A percentile compares a stretch with the other conserved stretches of the same genome.
Conservation (phyloP, 1,140 invertebrate genomes). For the Eurosta solidaginis region DNA sequence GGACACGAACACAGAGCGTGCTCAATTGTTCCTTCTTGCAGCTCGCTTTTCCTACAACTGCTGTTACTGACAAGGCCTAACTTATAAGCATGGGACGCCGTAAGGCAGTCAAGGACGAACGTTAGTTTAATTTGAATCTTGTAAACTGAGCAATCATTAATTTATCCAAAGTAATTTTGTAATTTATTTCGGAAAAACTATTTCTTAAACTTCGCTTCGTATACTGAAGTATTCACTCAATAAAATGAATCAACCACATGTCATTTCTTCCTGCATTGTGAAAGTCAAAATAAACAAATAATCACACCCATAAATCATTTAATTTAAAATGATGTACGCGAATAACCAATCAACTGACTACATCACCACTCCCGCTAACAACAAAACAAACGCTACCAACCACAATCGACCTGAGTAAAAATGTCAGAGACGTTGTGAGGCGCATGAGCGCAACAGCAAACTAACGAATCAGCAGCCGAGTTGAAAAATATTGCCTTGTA, state of each 20-base stretch:
- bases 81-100: too few relatives aligned
- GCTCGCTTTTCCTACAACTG: too few relatives aligned
- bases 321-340: neutral
- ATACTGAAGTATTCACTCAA: neutral
- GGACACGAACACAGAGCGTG: too few relatives aligned
- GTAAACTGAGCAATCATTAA: too few relatives aligned
- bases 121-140: too few relatives aligned
- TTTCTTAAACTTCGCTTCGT: too few relatives aligned
- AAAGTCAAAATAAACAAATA: too few relatives aligned
- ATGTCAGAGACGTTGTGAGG: neutral
- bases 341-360: neutral
- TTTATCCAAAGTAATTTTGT: too few relatives aligned
- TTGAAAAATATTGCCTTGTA: neutral
- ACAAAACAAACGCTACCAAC: neutral
- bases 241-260: neutral
- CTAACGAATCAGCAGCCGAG: conserved; percentile 6
- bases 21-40: too few relatives aligned
- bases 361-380: neutral
- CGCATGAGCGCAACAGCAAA: neutral
- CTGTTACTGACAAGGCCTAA: too few relatives aligned
- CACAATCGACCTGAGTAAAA: neutral
- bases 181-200: too few relatives aligned
- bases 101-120: too few relatives aligned
- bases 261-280: neutral
- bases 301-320: conserved; percentile 6